A percentile compares a stretch with the other conserved stretches of the same genome.
These are phyloP conservation scores for Calosoma granatense DNA, from an alignment of 1,140 invertebrate genomes.

Conservation along the genomic window DNA sequence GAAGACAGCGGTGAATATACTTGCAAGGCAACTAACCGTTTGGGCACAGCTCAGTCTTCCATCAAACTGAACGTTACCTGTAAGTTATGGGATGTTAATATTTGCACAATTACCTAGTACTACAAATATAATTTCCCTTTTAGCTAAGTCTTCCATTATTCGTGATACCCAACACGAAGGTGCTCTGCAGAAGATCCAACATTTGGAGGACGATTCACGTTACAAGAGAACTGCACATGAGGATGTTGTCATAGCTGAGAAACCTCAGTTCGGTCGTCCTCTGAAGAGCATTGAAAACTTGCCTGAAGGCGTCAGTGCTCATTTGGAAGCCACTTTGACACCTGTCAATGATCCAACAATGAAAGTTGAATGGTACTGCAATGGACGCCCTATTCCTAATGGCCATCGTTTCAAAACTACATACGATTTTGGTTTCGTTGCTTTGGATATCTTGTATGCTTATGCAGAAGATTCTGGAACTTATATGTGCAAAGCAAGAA, in stretches of 20 bases:
- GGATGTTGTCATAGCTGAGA: slow-evolving; percentile 66
- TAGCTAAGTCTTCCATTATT: slow-evolving; percentile 78
- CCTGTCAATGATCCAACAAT: slow-evolving; percentile 92
- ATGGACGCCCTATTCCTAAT: slow-evolving; percentile 80
- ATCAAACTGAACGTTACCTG: slow-evolving; percentile 73
- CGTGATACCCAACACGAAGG: slow-evolving; percentile 91
- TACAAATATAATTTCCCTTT: slow-evolving; percentile 26
- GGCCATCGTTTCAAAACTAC: slow-evolving; percentile 86
- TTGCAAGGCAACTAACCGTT: slow-evolving; percentile 79
- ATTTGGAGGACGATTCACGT: slow-evolving; percentile 78
- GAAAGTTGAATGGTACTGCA: slow-evolving; percentile 91
- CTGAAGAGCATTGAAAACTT: slow-evolving; percentile 73
- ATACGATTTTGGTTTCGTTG: slow-evolving; percentile 93
- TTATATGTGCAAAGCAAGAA: slow-evolving; percentile 90
- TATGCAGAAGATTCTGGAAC: slow-evolving; percentile 92
- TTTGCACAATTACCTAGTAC: slow-evolving; percentile 11
- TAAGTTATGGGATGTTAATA: slow-evolving; percentile 39
- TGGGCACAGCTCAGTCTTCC: slow-evolving; percentile 69
- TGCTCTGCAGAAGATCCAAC: slow-evolving; percentile 82
- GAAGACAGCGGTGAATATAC: slow-evolving; percentile 91
- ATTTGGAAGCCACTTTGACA: slow-evolving; percentile 90
- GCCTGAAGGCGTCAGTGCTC: slow-evolving; percentile 79
- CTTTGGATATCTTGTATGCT: slow-evolving; percentile 90
- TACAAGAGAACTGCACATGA: slow-evolving; percentile 60
- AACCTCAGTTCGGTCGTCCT: slow-evolving; percentile 81